Evolutionary conservation across 2,113 vertebrate genomes (phyloP), one percentile per base, ranked within the genome.

Genomic region (Upupa epops): DNA sequence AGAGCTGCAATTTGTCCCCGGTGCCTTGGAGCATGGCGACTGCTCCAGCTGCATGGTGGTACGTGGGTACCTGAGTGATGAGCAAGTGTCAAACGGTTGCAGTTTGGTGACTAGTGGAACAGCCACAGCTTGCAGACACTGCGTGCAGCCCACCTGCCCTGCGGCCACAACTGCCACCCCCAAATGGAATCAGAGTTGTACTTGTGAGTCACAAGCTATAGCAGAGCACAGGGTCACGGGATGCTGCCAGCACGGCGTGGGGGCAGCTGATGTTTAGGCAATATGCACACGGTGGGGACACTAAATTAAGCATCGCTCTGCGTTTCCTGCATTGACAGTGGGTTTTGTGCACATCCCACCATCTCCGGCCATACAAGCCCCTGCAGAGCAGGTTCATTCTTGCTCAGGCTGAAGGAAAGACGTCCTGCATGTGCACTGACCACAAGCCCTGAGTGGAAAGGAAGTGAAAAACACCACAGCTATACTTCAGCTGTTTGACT

Each of bases 251-350:
- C 1, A 4, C 51, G 45, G 42, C 59, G 71, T 9, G 64, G 55
- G 65, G 64, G 18, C 52, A 74, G 84, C 54, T 70, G 54, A 4
- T 31, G 56, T 72, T 58, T 15, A 40, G 36, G 21, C 40, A 19
- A 59, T 3, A 6, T 0, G 3, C 16, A 7, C 60, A 46, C 13
- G 0, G 59, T 9, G 1, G 8, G n/a, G 52, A 64, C 60, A 60
- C 11, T 17, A 64, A 51, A 68, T 32, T 6, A 52, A 81, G 29
- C 5, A 54, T 21, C 5, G 1, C 40, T 45, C 31, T 6, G 19
- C 2, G 40, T 51, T 90, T 88, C 69, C 48, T 80, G 59, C 17
- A 22, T 2, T 45, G 72, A 37, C 20, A 10, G 42, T 0, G 2
- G 68, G 26, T 81, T 76, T 86, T 59, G 54, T 46, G 51, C 74